phyloP scores from a whole-genome alignment of 2,888 invertebrate species.

The Dione vanillae region DNA sequence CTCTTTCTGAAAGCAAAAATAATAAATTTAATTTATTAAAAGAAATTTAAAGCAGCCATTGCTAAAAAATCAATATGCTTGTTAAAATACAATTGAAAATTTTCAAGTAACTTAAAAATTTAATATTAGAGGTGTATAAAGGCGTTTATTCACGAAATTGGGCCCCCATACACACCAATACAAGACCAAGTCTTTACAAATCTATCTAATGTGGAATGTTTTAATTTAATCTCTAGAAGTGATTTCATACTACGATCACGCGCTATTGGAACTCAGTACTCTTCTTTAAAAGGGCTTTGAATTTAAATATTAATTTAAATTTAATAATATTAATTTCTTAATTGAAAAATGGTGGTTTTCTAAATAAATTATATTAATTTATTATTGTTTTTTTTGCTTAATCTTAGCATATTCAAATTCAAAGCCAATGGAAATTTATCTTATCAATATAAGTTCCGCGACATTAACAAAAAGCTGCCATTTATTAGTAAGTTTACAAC shows the following conservation, averaged over 20 bases:
- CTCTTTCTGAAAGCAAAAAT: constrained; percentile 6
- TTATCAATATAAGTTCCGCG: constrained; percentile 22
- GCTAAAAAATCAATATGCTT: too few species aligned
- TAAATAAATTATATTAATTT: background rate
- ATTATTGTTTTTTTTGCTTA: background rate
- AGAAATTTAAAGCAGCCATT: too few species aligned
- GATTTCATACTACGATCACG: constrained; percentile 38
- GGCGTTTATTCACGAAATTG: constrained; percentile 11
- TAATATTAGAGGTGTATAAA: too few species aligned
- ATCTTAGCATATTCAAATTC: constrained; percentile 8
- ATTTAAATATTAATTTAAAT: background rate
- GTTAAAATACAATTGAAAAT: background rate
- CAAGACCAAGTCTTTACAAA: constrained; percentile 28
- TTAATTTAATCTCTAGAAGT: constrained; percentile 59
- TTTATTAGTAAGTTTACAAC: constrained; percentile 33
- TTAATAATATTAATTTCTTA: too few species aligned
- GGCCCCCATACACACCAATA: constrained; percentile 25
- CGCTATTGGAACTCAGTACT: constrained; percentile 37
- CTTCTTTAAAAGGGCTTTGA: constrained; percentile 27
- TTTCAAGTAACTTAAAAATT: too few species aligned
- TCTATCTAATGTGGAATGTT: constrained; percentile 56
- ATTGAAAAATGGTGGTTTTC: too few species aligned
- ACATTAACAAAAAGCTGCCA: constrained; percentile 32
- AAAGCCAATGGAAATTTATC: constrained; percentile 9
- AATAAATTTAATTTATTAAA: background rate